Evolutionary conservation across 2,113 vertebrate species (phyloP).

Genomic region (Pseudonaja textilis): DNA sequence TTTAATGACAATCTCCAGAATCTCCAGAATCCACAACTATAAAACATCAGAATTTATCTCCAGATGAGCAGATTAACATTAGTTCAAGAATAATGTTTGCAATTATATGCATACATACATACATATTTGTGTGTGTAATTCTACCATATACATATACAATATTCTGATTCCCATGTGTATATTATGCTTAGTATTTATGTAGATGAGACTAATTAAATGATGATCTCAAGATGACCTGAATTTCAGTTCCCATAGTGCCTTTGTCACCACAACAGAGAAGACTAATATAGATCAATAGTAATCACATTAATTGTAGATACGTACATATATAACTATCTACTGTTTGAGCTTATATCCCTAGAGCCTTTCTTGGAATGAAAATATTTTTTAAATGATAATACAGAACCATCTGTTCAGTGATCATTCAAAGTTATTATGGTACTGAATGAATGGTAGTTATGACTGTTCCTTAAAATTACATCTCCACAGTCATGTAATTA

Average conservation of each 20-base stretch:
- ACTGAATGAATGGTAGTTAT: neutral
- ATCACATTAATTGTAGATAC: conserved; percentile 3
- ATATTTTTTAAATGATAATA: neutral
- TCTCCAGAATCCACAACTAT: neutral
- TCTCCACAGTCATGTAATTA: neutral
- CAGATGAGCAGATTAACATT: neutral
- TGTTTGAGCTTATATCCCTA: neutral
- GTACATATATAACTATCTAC: conserved; percentile 4
- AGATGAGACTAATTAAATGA: neutral
- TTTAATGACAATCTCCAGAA: neutral
- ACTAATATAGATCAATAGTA: neutral
- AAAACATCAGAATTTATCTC: neutral
- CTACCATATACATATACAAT: too few relatives aligned
- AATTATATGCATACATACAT: neutral
- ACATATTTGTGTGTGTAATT: neutral
- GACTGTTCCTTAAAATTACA: neutral
- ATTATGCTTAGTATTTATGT: neutral
- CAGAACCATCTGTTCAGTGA: neutral
- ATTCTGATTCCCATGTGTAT: neutral
- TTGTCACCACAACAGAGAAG: neutral
- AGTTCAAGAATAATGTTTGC: neutral
- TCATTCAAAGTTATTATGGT: neutral
- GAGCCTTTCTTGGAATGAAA: neutral
- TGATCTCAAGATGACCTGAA: neutral
- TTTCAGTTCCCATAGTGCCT: neutral